phyloP scores from a whole-genome alignment of 2,797 vertebrate genomes.

The Steatocranus sp. region DNA sequence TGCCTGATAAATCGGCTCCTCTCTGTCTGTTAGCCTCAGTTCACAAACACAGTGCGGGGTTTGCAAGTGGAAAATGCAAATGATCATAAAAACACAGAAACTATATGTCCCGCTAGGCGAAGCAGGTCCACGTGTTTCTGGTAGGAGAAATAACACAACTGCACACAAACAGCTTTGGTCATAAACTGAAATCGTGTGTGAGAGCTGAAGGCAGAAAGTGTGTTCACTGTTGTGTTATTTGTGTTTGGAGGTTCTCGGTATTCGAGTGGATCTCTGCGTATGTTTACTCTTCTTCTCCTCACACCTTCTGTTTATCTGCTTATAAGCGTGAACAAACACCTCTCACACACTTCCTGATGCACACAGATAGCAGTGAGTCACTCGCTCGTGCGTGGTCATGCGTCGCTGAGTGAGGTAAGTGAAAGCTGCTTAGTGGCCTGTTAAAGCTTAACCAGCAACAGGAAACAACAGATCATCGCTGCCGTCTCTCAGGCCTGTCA shows the following conservation, averaged over 20 bases:
- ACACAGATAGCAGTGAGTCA: slow-evolving; percentile 14
- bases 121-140: accelerated
- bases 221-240: neutral
- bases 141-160: neutral
- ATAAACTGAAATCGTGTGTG: neutral
- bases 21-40: accelerated
- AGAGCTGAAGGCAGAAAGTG: neutral
- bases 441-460: slow-evolving; percentile 28
- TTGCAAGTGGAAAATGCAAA: neutral
- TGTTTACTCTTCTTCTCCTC: neutral
- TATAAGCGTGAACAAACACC: neutral
- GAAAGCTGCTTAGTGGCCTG: slow-evolving; percentile 43
- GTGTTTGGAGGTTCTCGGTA: neutral
- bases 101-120: neutral
- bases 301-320: neutral
- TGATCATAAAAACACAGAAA: neutral
- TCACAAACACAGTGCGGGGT: neutral
- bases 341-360: neutral
- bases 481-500: neutral
- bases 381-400: neutral
- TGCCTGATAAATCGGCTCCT: neutral
- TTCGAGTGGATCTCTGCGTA: neutral
- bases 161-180: accelerated
- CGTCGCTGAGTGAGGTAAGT: neutral
- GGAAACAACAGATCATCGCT: slow-evolving; percentile 23